A percentile compares a stretch with the other conserved stretches of the same genome.
phyloP scores from a whole-genome alignment of 2,888 invertebrate genomes.

The Chamaedrilus cognettii region DNA sequence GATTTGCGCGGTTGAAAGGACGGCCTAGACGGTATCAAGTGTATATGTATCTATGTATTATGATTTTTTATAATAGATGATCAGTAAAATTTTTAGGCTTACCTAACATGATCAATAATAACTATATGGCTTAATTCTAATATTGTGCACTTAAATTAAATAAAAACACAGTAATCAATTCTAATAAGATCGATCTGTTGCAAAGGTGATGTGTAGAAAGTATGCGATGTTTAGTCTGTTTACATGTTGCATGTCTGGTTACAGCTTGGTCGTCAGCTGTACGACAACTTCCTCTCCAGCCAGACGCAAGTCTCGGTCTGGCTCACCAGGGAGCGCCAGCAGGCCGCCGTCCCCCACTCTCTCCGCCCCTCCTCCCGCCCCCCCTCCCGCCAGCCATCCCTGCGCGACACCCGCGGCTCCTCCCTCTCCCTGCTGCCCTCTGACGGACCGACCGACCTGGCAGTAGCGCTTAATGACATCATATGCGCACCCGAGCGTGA shows the following conservation, averaged over 20 bases:
- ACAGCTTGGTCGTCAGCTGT: slow-evolving; percentile 20
- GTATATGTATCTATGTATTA: too few relatives aligned
- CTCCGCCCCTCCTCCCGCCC: background rate
- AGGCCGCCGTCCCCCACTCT: background rate
- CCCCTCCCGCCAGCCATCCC: background rate
- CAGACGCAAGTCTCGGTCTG: background rate
- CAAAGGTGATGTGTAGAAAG: background rate
- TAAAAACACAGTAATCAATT: background rate
- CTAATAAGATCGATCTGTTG: too few relatives aligned
- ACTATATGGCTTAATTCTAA: too few relatives aligned
- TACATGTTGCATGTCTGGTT: background rate
- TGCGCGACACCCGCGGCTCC: background rate
- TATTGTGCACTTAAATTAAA: background rate
- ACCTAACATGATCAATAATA: too few relatives aligned
- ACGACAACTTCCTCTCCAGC: slow-evolving; percentile 16
- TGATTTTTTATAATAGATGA: too few relatives aligned
- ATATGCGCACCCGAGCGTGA: too few relatives aligned
- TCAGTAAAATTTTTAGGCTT: too few relatives aligned
- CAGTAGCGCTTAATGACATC: too few relatives aligned
- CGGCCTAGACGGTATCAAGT: too few relatives aligned
- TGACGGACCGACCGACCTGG: too few relatives aligned
- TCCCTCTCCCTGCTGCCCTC: background rate
- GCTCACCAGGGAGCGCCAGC: slow-evolving; percentile 4
- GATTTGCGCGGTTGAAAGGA: too few relatives aligned
- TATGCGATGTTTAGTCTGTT: background rate